A percentile compares a stretch with the other conserved stretches of the same genome.
Evolutionary conservation across 2,113 vertebrate genomes (phyloP).

Genomic region (Thamnophis sirtalis): DNA sequence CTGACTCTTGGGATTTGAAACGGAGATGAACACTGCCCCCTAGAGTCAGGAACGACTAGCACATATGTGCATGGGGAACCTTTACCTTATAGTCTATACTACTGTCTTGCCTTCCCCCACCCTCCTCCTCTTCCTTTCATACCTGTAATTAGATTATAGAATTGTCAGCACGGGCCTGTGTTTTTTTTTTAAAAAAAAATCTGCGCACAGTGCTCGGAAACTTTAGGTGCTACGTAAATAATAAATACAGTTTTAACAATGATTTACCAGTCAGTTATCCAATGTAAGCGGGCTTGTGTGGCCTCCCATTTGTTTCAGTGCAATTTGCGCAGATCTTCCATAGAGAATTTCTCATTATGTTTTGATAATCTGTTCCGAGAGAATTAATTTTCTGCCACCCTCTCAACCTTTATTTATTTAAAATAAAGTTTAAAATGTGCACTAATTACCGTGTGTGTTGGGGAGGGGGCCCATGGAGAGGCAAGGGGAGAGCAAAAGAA

Average conservation of each 20-base stretch:
- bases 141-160: not conserved
- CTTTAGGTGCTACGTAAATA: not conserved
- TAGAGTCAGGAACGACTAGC: no score
- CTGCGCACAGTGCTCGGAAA: not conserved
- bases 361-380: not conserved
- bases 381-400: not conserved
- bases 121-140: not conserved
- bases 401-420: constrained; percentile 31
- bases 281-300: not conserved
- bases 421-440: constrained; percentile 24
- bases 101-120: not conserved
- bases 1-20: no score
- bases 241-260: not conserved
- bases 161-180: not conserved
- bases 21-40: no score
- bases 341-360: not conserved
- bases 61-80: no score
- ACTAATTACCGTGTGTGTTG: constrained; percentile 35
- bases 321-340: not conserved
- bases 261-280: not conserved
- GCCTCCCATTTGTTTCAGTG: not conserved
- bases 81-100: not conserved
- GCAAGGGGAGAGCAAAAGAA: constrained; percentile 26
- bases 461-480: not conserved
- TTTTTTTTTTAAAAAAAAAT: not conserved